Evolutionary conservation across 2,797 vertebrate species (phyloP), one percentile per base, ranked within the genome.

Genomic region (Limosa lapponica): DNA sequence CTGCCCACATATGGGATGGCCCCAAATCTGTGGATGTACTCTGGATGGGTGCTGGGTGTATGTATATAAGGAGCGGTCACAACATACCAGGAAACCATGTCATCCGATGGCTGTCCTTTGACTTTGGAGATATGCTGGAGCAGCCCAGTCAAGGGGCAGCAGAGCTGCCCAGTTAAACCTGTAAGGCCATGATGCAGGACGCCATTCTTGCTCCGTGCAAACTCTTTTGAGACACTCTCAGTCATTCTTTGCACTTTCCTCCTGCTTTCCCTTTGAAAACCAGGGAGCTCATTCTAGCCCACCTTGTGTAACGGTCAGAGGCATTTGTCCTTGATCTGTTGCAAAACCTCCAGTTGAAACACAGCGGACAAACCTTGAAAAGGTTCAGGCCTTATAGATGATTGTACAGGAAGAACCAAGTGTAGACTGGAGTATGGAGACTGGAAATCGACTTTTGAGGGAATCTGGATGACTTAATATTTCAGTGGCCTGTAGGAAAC

Each of bases 1-100:
- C 71, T 61, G 36, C 65, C 36, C 23, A 16, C 0, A 0, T 24
- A 13, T 19, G 27, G 32, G 15, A 34, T 61, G n/a, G 11, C 16
- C 54, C 36, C 51, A 55, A 24, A 43, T 10, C 13, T 14, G 1
- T 8, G 28, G 22, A 48, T 48, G 11, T 20, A 23, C 36, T 36
- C n/a, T 64, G 78, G 30, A 10, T 46, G 22, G 37, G 20, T 71
- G 28, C 20, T 44, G 59, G 6, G 20, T 54, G 34, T 0, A 0
- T 15, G 32, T 37, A 37, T 20, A 48, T 24, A 39, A 46, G 3
- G 30, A 78, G 17, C 18, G 10, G 16, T 23, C 34, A 44, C 15
- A 65, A 25, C 8, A 8, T 34, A 25, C 12, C 22, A 19, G 41
- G 46, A 78, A 36, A 43, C 4, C 2, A 1, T 19, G 16, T n/a